Conservation (phyloP, 2,888 invertebrate genomes). For the Brenthis hecate region DNA sequence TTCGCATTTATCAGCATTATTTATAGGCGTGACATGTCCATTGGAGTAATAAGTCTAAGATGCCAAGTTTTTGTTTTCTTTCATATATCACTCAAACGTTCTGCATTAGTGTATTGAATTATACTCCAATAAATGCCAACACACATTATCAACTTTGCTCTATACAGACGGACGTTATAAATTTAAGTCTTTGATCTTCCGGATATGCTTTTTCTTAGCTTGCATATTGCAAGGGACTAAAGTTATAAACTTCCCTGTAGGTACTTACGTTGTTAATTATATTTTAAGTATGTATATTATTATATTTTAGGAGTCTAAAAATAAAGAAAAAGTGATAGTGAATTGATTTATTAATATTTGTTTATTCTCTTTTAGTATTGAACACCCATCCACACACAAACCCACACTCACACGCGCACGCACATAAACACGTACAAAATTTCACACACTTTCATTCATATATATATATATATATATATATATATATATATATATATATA, state of each 20-base stretch:
- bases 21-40: conserved; percentile 33
- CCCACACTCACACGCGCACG: no score
- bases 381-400: no score
- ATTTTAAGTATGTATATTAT: not conserved
- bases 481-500: no score
- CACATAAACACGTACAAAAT: no score
- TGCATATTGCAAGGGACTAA: conserved; percentile 17
- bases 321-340: no score
- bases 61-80: conserved; percentile 42
- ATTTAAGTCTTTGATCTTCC: conserved; percentile 38
- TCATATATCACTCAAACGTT: conserved; percentile 32
- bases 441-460: no score
- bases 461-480: no score
- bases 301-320: not conserved
- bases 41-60: conserved; percentile 33
- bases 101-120: conserved; percentile 36
- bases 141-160: conserved; percentile 30
- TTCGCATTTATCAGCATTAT: conserved; percentile 28
- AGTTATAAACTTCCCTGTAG: not conserved
- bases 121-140: conserved; percentile 40
- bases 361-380: no score
- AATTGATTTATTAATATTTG: no score
- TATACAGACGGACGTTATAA: conserved; percentile 31
- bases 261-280: not conserved
- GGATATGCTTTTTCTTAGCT: conserved; percentile 27